Percentiles rank a stretch among this genome's conserved stretches.
phyloP scores from a whole-genome alignment of 2,113 vertebrate genomes.

The Gallinago jamesoni region DNA sequence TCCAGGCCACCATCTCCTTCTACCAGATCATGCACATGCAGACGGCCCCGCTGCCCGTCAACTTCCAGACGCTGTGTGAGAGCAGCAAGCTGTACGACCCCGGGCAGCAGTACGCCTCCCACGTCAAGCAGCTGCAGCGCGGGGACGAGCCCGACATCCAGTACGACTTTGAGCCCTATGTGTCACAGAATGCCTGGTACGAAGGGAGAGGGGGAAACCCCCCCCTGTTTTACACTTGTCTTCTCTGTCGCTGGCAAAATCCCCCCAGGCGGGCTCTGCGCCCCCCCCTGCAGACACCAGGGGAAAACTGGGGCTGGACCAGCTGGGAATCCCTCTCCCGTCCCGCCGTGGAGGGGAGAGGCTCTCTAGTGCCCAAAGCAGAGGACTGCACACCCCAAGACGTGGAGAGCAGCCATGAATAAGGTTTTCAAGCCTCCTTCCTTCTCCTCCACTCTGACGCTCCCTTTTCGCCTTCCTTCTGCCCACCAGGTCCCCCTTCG shows the following conservation, averaged over 20 bases:
- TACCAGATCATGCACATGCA: slow-evolving; percentile 97
- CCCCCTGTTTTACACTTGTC: accelerated
- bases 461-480: neutral
- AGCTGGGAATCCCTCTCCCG: neutral
- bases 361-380: accelerated
- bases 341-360: neutral
- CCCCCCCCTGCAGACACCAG: neutral
- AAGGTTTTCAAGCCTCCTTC: neutral
- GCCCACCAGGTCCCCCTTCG: slow-evolving; percentile 70
- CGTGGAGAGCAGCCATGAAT: accelerated
- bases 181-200: slow-evolving; percentile 70
- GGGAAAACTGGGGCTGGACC: neutral
- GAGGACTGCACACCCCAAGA: accelerated
- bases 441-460: accelerated
- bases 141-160: slow-evolving; percentile 79
- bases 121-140: slow-evolving; percentile 87
- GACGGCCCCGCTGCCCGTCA: slow-evolving; percentile 88
- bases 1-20: slow-evolving; percentile 94
- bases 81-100: slow-evolving; percentile 97
- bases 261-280: neutral
- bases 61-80: slow-evolving; percentile 96
- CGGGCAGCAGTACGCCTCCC: slow-evolving; percentile 90
- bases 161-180: slow-evolving; percentile 88
- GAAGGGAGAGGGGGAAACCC: accelerated
- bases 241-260: neutral